phyloP scores from a whole-genome alignment of 2,888 invertebrate genomes.

The Seladonia tumulorum region DNA sequence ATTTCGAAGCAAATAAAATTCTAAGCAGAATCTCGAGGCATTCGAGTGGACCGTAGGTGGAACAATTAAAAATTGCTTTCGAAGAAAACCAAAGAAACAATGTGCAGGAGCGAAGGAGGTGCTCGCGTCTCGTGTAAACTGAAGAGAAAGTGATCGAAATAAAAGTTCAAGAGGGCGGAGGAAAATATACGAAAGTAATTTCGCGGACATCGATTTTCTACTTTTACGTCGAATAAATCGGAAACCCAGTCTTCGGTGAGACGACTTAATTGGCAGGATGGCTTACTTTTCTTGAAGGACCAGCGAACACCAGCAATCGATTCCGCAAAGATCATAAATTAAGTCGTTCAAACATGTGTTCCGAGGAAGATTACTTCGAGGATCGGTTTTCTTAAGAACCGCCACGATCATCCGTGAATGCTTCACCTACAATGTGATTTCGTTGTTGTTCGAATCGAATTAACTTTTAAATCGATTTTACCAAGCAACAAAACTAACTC shows the following conservation, averaged over 20 bases:
- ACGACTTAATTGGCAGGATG: conserved; percentile 31
- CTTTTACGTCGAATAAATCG: conserved; percentile 45
- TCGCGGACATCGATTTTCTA: conserved; percentile 33
- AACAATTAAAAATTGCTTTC: not conserved
- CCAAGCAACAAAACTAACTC: too few relatives aligned
- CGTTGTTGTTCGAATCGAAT: not conserved
- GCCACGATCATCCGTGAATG: not conserved
- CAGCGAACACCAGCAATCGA: conserved; percentile 23
- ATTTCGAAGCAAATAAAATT: not conserved
- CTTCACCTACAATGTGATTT: not conserved
- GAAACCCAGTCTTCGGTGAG: conserved; percentile 14
- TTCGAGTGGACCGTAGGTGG: not conserved
- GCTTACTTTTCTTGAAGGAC: conserved; percentile 22
- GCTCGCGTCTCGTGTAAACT: not conserved
- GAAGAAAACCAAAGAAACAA: not conserved
- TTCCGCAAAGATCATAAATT: conserved; percentile 41
- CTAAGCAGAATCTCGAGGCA: not conserved
- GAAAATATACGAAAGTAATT: conserved; percentile 42
- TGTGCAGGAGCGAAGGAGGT: not conserved
- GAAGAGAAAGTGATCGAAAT: not conserved
- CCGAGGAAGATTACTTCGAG: not conserved
- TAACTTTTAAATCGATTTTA: not conserved
- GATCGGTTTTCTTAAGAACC: not conserved
- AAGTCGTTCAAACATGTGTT: conserved; percentile 1
- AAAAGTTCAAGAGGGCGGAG: not conserved